Evolutionary conservation across 2,797 vertebrate genomes (phyloP).

Genomic region (Scomberomorus guttatus): DNA sequence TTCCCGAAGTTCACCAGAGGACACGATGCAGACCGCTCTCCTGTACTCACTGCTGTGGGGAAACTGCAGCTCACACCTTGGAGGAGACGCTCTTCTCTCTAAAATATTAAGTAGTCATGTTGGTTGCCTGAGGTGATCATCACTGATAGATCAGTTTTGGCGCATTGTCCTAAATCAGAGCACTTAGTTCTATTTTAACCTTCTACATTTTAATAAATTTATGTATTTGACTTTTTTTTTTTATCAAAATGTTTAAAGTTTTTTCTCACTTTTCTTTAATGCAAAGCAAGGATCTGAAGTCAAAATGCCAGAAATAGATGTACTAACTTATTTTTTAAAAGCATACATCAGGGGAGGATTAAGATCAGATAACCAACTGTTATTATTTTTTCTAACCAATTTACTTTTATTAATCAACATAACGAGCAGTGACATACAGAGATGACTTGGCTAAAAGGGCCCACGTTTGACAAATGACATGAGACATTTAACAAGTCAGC

Average conservation of each 20-base stretch:
- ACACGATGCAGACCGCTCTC: background rate
- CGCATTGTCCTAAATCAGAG: background rate
- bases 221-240: background rate
- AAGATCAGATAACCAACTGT: too few species aligned
- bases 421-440: too few species aligned
- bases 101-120: background rate
- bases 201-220: conserved; percentile 18
- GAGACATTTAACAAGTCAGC: background rate
- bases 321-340: too few species aligned
- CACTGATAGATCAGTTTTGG: background rate
- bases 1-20: conserved; percentile 22
- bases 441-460: background rate
- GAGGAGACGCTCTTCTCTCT: conserved; percentile 61
- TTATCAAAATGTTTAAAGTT: background rate
- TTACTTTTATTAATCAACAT: too few species aligned
- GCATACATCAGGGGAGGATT: too few species aligned
- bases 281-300: background rate
- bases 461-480: background rate
- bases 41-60: conserved; percentile 40
- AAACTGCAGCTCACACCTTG: conserved; percentile 56
- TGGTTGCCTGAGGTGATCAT: background rate
- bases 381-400: too few species aligned
- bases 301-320: background rate
- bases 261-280: background rate
- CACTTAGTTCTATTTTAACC: background rate